Evolutionary conservation across 2,797 vertebrate species (phyloP).

Genomic region (Cirrhinus molitorella): DNA sequence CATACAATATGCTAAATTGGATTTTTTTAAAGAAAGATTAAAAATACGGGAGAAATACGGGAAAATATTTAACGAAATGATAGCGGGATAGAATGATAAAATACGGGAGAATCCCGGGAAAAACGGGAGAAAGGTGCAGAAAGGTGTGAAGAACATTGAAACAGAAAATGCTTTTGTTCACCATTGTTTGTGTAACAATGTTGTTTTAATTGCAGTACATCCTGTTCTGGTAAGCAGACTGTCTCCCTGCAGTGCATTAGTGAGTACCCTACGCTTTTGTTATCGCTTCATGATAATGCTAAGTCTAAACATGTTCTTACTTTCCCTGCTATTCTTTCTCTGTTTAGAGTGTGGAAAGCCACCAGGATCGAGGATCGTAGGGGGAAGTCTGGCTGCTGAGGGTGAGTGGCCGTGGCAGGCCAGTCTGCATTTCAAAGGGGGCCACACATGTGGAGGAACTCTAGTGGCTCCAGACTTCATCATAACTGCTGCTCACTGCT

Average conservation of each 20-base stretch:
- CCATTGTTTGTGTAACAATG: neutral
- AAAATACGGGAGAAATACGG: no score
- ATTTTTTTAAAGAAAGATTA: no score
- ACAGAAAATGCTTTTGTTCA: neutral
- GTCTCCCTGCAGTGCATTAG: slow-evolving; percentile 82
- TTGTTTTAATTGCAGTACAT: slow-evolving; percentile 68
- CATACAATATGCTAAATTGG: no score
- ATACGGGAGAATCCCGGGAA: no score
- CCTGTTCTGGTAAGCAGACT: slow-evolving; percentile 72
- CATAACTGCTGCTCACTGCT: slow-evolving; percentile 85
- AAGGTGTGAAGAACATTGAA: neutral
- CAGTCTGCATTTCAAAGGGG: slow-evolving; percentile 77
- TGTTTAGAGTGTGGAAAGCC: slow-evolving; percentile 79
- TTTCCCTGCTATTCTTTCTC: slow-evolving; percentile 14
- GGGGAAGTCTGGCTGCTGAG: slow-evolving; percentile 70
- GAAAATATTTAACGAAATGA: no score
- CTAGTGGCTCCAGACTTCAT: slow-evolving; percentile 82
- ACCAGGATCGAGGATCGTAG: slow-evolving; percentile 78
- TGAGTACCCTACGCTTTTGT: slow-evolving; percentile 68
- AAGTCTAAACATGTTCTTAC: neutral
- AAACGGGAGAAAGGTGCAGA: no score
- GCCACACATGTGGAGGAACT: slow-evolving; percentile 79
- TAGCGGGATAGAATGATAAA: no score
- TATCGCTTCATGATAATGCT: neutral
- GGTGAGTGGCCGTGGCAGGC: slow-evolving; percentile 89